Conservation (phyloP, 92 coral and sea anemone genomes). For the Epizoanthus ramosus region DNA sequence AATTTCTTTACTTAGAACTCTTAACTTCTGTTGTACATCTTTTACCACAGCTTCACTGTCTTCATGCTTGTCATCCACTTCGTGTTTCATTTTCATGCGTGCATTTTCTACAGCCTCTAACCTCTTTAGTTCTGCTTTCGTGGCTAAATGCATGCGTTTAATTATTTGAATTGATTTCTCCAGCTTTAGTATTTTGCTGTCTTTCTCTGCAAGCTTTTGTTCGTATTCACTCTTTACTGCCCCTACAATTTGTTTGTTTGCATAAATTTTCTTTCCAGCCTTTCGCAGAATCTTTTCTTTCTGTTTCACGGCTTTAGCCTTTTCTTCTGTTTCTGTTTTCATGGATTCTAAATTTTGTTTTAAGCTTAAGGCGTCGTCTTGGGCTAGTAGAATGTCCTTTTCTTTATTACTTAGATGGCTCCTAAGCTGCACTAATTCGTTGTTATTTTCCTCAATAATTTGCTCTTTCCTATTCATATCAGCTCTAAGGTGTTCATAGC, state of each 20-base stretch:
- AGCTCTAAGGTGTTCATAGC: slow-evolving; percentile 18
- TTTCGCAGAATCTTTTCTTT: slow-evolving; percentile 40
- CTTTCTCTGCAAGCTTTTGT: slow-evolving; percentile 54
- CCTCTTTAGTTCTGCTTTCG: slow-evolving; percentile 73
- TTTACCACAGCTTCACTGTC: slow-evolving; percentile 47
- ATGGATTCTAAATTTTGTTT: slow-evolving; percentile 30
- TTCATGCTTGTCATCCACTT: slow-evolving; percentile 25
- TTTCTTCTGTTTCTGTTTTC: slow-evolving; percentile 27
- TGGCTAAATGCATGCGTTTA: slow-evolving; percentile 63
- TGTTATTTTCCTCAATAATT: slow-evolving; percentile 51
- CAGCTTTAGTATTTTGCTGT: slow-evolving; percentile 52
- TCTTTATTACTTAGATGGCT: slow-evolving; percentile 23
- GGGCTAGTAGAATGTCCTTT: slow-evolving; percentile 37
- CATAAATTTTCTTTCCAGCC: slow-evolving; percentile 34
- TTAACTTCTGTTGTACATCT: slow-evolving; percentile 53
- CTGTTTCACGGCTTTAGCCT: slow-evolving; percentile 28
- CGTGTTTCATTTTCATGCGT: slow-evolving; percentile 40
- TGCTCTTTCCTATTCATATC: slow-evolving; percentile 59
- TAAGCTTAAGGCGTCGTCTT: slow-evolving; percentile 38
- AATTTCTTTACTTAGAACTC: slow-evolving; percentile 58
- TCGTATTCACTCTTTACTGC: slow-evolving; percentile 41
- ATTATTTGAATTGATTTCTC: slow-evolving; percentile 62
- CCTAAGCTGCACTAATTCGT: slow-evolving; percentile 43
- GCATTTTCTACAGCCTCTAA: slow-evolving; percentile 64
- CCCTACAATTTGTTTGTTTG: slow-evolving; percentile 35